phyloP scores from a whole-genome alignment of 2,888 invertebrate genomes.

The Platycheirus rosarum region DNA sequence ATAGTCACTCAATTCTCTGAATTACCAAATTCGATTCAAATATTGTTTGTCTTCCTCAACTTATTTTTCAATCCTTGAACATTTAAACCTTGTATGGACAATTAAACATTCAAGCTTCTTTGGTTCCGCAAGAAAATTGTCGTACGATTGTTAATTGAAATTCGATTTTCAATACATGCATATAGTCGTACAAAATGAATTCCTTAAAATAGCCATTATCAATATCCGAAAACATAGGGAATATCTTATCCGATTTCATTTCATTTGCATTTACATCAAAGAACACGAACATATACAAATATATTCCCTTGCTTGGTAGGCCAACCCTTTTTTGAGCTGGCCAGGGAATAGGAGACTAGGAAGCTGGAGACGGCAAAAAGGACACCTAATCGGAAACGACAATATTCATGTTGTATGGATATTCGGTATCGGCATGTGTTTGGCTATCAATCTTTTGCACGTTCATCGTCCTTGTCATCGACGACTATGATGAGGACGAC shows the following conservation, averaged over 20 bases:
- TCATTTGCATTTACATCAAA: conserved; percentile 73
- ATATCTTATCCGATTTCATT: conserved; percentile 58
- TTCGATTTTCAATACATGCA: conserved; percentile 26
- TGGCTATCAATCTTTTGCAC: conserved; percentile 70
- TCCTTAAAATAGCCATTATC: conserved; percentile 53
- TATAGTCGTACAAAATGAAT: not conserved
- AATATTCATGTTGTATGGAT: conserved; percentile 53
- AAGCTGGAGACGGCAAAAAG: conserved; percentile 16
- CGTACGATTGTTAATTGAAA: conserved; percentile 51
- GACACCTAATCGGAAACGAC: conserved; percentile 68
- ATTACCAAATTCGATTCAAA: too few species aligned
- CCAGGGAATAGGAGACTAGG: not conserved
- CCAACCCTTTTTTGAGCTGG: conserved; percentile 43
- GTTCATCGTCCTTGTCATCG: conserved; percentile 40
- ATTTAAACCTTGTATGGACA: not conserved
- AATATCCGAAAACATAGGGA: conserved; percentile 50
- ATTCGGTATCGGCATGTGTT: conserved; percentile 33
- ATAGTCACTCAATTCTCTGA: too few species aligned
- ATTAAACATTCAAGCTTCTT: conserved; percentile 8
- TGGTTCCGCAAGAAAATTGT: conserved; percentile 12
- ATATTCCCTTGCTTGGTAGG: conserved; percentile 29
- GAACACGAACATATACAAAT: conserved; percentile 61
- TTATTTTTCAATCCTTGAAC: too few species aligned
- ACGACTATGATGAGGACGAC: not conserved
- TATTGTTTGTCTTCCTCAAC: too few species aligned